Conservation (phyloP, 2,888 invertebrate genomes). For the Lysandra bellargus region DNA sequence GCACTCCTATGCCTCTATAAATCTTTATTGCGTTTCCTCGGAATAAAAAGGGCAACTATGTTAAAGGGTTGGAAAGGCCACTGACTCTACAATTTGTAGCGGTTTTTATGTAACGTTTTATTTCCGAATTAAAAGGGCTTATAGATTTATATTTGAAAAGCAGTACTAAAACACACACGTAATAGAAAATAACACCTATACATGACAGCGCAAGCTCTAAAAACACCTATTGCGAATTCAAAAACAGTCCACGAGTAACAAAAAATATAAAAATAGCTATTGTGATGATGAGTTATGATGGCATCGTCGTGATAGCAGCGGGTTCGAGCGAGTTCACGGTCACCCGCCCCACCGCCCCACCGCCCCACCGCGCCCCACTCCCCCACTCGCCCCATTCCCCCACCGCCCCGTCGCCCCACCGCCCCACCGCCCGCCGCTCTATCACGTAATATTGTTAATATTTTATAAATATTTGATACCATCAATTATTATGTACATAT, state of each 20-base stretch:
- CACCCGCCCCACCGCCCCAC: constrained; percentile 43
- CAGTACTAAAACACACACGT: neutral
- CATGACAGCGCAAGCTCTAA: neutral
- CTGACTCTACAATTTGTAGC: neutral
- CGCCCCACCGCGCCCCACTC: constrained; percentile 38
- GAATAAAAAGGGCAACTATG: constrained; percentile 4
- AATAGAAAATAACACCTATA: neutral
- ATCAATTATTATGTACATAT: neutral
- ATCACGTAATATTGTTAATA: constrained; percentile 17
- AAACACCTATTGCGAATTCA: constrained; percentile 7
- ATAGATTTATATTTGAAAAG: neutral
- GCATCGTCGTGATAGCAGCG: constrained; percentile 48
- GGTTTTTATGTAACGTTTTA: neutral
- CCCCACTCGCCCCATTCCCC: constrained; percentile 43
- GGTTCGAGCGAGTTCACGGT: constrained; percentile 75
- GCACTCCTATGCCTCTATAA: constrained; percentile 21
- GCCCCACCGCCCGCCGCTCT: constrained; percentile 16
- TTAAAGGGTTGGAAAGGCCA: neutral
- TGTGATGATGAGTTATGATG: constrained; percentile 26
- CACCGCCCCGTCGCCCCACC: constrained; percentile 39
- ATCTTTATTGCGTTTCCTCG: neutral
- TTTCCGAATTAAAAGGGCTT: neutral
- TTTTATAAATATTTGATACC: neutral
- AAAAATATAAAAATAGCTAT: constrained; percentile 30
- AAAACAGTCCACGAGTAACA: neutral